These are phyloP conservation scores for Australoheros scitulus DNA, from an alignment of 2,113 vertebrate species.

Conservation along the genomic window DNA sequence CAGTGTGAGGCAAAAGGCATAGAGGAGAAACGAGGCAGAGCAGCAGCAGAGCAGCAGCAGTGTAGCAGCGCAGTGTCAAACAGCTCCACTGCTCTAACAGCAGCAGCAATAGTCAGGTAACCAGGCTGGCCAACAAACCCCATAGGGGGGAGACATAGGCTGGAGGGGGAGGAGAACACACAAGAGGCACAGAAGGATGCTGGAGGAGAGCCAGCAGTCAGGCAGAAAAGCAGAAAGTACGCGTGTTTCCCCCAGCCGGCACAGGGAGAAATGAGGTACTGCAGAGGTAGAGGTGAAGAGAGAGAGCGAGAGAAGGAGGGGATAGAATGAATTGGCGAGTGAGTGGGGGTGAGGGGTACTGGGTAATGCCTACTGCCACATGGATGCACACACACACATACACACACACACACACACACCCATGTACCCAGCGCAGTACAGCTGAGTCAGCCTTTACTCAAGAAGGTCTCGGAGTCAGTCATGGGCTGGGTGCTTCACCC, in stretches of 20 bases:
- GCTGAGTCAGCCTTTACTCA: conserved; percentile 68
- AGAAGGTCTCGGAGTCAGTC: conserved; percentile 45
- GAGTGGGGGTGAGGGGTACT: conserved; percentile 1
- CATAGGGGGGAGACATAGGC: conserved; percentile 41
- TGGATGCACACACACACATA: conserved; percentile 33
- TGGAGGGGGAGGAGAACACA: conserved; percentile 25
- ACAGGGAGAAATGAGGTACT: conserved; percentile 66
- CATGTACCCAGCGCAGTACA: neutral
- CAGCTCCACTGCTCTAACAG: conserved; percentile 44
- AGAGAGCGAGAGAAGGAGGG: conserved; percentile 17
- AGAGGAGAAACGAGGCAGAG: conserved; percentile 36
- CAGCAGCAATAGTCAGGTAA: conserved; percentile 47
- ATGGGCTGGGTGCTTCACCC: conserved; percentile 27
- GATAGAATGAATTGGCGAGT: neutral
- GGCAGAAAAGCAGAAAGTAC: conserved; percentile 51
- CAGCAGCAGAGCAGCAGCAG: conserved; percentile 25
- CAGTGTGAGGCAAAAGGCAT: conserved; percentile 38
- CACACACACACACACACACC: conserved; percentile 17
- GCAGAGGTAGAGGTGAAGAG: conserved; percentile 65
- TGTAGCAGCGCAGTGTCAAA: conserved; percentile 43
- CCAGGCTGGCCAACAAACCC: conserved; percentile 54
- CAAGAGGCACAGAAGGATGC: conserved; percentile 50
- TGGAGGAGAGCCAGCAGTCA: conserved; percentile 60
- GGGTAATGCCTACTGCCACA: conserved; percentile 55
- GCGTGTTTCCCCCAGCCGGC: conserved; percentile 39